Percentiles rank a stretch among this genome's conserved stretches.
These are phyloP conservation scores for Catocala fraxini DNA, from an alignment of 2,888 invertebrate genomes.

Conservation along the genomic window DNA sequence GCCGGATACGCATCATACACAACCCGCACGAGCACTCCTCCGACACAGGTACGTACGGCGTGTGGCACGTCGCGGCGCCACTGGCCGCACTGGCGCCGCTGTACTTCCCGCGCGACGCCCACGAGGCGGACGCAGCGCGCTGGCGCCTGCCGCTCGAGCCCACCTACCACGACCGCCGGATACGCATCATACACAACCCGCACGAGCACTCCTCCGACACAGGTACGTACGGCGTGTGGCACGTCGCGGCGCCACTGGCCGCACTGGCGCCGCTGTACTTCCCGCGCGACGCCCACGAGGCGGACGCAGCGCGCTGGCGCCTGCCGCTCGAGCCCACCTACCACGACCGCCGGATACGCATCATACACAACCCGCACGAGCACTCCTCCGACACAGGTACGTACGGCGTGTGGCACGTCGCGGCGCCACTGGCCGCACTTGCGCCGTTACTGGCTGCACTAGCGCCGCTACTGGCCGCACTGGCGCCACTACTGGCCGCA, in stretches of 20 bases:
- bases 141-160: constrained; percentile 92
- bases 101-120: constrained; percentile 94
- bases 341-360: constrained; percentile 95
- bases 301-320: constrained; percentile 92
- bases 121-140: constrained; percentile 92
- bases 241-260: constrained; percentile 84
- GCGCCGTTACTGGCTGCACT: no score
- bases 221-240: constrained; percentile 34
- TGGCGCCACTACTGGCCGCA: no score
- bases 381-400: constrained; percentile 51
- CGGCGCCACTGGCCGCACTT: no score
- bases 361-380: constrained; percentile 95
- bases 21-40: constrained; percentile 90
- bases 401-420: constrained; percentile 10
- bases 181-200: constrained; percentile 97
- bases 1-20: constrained; percentile 96
- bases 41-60: constrained; percentile 42
- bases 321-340: constrained; percentile 91
- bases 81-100: constrained; percentile 92
- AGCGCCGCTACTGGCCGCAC: no score
- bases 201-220: constrained; percentile 75
- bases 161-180: constrained; percentile 93
- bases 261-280: constrained; percentile 95
- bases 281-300: constrained; percentile 93
- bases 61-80: constrained; percentile 67